Evolutionary conservation across 2,888 invertebrate genomes (phyloP).

Genomic region (Antitype chi): DNA sequence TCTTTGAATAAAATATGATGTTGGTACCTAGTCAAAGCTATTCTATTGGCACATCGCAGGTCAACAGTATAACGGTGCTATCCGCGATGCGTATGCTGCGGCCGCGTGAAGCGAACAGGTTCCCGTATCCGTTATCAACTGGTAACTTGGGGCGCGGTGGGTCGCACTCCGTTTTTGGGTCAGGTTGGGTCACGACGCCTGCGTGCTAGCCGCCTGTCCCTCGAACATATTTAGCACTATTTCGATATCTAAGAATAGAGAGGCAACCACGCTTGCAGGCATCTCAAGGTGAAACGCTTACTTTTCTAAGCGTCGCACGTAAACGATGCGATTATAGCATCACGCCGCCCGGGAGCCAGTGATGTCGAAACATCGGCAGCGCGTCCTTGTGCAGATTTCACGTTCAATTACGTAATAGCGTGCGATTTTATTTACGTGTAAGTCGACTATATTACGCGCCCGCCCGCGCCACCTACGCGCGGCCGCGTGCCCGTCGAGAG

Average conservation of each 20-base stretch:
- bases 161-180: slow-evolving; percentile 87
- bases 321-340: slow-evolving; percentile 87
- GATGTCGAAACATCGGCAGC: slow-evolving; percentile 81
- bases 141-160: slow-evolving; percentile 83
- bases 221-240: slow-evolving; percentile 82
- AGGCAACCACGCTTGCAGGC: slow-evolving; percentile 82
- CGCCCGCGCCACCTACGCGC: slow-evolving; percentile 70
- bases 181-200: slow-evolving; percentile 90
- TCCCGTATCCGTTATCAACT: slow-evolving; percentile 86
- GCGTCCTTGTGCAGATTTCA: slow-evolving; percentile 88
- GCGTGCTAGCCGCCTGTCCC: slow-evolving; percentile 81
- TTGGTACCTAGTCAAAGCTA: slow-evolving; percentile 14
- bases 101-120: slow-evolving; percentile 81
- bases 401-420: slow-evolving; percentile 85
- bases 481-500: slow-evolving; percentile 67
- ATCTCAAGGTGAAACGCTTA: slow-evolving; percentile 89
- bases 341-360: slow-evolving; percentile 75
- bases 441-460: slow-evolving; percentile 73
- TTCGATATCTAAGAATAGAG: slow-evolving; percentile 86
- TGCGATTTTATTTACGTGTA: slow-evolving; percentile 81
- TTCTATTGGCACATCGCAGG: slow-evolving; percentile 63
- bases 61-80: slow-evolving; percentile 80
- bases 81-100: slow-evolving; percentile 71
- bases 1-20: slow-evolving; percentile 7
- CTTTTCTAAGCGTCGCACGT: slow-evolving; percentile 87